Evolutionary conservation across 2,113 vertebrate species (phyloP), one percentile per base, ranked within the genome.

Genomic region (Corydoras sp.): DNA sequence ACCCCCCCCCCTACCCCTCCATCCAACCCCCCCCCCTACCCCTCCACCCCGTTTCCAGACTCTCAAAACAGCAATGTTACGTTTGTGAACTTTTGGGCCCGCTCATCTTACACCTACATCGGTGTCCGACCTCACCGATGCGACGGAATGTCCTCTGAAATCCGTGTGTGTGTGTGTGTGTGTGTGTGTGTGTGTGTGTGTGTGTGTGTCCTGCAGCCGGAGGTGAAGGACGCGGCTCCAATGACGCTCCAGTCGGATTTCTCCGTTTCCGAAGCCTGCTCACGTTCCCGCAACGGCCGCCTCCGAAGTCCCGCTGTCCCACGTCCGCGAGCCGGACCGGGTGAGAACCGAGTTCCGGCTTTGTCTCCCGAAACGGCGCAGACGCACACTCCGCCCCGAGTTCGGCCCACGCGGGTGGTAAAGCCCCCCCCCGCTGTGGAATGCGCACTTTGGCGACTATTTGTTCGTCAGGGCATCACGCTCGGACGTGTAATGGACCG

Each of bases 401-500:
- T 14, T n/a, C 5, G 12, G 54, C 3, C 7, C 3, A 4, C 12
- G 31, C 51, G 32, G 32, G 32, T 35, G 32, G 3, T 4, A 35
- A n/a, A n/a, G n/a, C n/a, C 32, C 32, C 3, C 32, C 6, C 32
- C 32, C 32, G 32, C 32, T 35, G 32, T 6, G n/a, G n/a, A 35
- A 3, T 6, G 32, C 77, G 80, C 81, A 77, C 81, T 81, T 75
- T 78, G 69, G 78, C 88, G 86, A 90, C 86, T 89, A 88, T 89
- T 89, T 87, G 86, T 89, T 89, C 88, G 87, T 88, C 88, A 86
- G 90, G 86, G 88, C 85, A 83, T 80, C 77, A 77, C 76, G 73
- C 78, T 82, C 84, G 85, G 83, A 79, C 85, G 88, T 89, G n/a
- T 88, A 89, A 89, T 88, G 87, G 88, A 90, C 85, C 88, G 85